phyloP scores from a whole-genome alignment of 2,113 vertebrate species.

The Psilopogon haemacephalus region DNA sequence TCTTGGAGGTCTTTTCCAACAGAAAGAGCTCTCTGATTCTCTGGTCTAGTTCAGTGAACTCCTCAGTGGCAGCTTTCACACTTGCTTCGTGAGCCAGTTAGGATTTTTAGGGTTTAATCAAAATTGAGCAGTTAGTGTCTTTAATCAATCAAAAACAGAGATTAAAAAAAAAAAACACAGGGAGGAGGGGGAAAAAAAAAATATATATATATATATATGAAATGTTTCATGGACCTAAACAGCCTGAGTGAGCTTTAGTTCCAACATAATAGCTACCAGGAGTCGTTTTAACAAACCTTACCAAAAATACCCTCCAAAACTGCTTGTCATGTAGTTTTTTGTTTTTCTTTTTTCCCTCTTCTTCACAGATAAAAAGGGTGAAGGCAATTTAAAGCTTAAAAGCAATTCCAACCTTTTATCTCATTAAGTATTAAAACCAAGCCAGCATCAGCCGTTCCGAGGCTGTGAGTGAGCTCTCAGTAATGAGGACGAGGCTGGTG shows the following conservation, averaged over 20 bases:
- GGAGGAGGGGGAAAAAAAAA: not conserved
- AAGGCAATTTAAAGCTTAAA: constrained; percentile 35
- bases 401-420: constrained; percentile 37
- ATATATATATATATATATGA: not conserved
- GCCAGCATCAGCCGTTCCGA: accelerated
- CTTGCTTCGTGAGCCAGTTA: constrained; percentile 62
- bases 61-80: constrained; percentile 71
- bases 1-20: too few species aligned
- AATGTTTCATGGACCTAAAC: not conserved
- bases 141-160: constrained; percentile 68
- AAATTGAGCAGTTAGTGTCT: constrained; percentile 71
- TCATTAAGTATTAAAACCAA: constrained; percentile 34
- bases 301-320: not conserved
- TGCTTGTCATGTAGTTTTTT: not conserved
- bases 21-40: too few species aligned
- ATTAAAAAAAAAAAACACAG: constrained; percentile 60
- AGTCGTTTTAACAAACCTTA: constrained; percentile 13
- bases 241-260: not conserved
- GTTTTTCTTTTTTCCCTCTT: not conserved
- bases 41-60: constrained; percentile 62
- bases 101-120: constrained; percentile 77
- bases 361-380: constrained; percentile 7
- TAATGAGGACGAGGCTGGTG: accelerated
- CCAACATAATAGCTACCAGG: constrained; percentile 41
- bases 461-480: accelerated